Base-by-base conservation (phyloP, 1,140 invertebrate species). In the Drosophila carrolli region DNA sequence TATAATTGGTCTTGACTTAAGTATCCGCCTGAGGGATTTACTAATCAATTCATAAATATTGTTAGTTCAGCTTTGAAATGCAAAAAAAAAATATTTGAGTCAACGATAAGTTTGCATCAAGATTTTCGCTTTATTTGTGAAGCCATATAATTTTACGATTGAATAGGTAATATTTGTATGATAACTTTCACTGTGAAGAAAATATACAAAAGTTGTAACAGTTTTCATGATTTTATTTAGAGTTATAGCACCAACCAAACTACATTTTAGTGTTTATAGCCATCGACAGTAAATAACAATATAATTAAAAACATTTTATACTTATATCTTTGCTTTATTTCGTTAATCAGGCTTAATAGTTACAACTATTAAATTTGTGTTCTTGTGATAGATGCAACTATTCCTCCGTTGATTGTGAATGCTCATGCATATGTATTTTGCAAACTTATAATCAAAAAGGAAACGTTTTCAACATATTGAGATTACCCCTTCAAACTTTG, bases 401-500 rank as follows among this genome's bases (percentile, higher is more conserved):
- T 8, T 59, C 10, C 10, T 13, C 8, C 6, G 9, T 4, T 43
- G 53, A 59, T 63, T 19, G 11, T 1, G 1, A 32, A 14, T 14
- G 44, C 19, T 48, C 8, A 48, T 48, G 55, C 38, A 57, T 53
- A 35, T 61, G 46, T 57, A 68, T 44, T 44, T 11, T 4, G 4
- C 14, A 19, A 68, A 66, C 46, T 53, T 38, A 51, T 51, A 68
- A 65, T 51, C 46, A 29, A 1, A 16, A 27, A 9, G 16, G 16
- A 29, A 27, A 43, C 60, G 29, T 16, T 37, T 29, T 37, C 65
- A 43, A 47, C 60, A 66, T 50, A 53, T 53, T 14, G 41, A 47
- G 61, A 66, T 68, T 66, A 68, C 53, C 38, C 47, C 9, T 38
- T 66, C 47, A 65, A 60, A 41, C 27, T 62, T 59, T 58, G 16